Conservation (phyloP, 2,113 vertebrate species). For the Telmatochromis sp. region DNA sequence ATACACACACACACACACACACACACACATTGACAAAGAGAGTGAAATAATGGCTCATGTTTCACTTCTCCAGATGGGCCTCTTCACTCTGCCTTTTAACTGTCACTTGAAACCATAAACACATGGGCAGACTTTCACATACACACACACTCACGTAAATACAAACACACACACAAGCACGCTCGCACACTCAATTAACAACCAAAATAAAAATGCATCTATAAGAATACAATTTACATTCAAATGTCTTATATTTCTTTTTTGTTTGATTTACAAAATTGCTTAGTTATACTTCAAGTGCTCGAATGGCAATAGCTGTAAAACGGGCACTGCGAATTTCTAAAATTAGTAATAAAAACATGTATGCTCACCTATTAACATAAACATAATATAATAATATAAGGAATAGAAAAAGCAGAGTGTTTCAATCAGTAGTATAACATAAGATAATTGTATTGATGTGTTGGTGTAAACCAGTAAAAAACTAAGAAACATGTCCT, state of each 20-base stretch:
- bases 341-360: background rate
- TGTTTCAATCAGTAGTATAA: background rate
- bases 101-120: conserved; percentile 33
- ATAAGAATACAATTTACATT: background rate
- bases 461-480: background rate
- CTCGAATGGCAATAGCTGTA: background rate
- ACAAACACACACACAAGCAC: background rate
- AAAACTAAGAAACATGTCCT: background rate
- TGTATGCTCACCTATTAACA: background rate
- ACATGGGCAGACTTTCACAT: background rate
- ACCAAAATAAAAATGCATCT: background rate
- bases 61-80: conserved; percentile 38
- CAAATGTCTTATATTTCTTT: background rate
- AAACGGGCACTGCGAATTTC: background rate
- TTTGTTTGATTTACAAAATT: background rate
- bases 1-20: too few species aligned
- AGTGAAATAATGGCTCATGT: conserved; percentile 5
- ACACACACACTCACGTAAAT: background rate
- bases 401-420: background rate
- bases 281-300: background rate
- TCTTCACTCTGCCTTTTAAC: conserved; percentile 24
- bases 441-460: background rate
- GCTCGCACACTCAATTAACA: background rate
- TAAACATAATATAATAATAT: background rate
- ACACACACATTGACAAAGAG: background rate